These are phyloP conservation scores for Scleropages formosus DNA, from an alignment of 2,797 vertebrate species.

Conservation along the genomic window DNA sequence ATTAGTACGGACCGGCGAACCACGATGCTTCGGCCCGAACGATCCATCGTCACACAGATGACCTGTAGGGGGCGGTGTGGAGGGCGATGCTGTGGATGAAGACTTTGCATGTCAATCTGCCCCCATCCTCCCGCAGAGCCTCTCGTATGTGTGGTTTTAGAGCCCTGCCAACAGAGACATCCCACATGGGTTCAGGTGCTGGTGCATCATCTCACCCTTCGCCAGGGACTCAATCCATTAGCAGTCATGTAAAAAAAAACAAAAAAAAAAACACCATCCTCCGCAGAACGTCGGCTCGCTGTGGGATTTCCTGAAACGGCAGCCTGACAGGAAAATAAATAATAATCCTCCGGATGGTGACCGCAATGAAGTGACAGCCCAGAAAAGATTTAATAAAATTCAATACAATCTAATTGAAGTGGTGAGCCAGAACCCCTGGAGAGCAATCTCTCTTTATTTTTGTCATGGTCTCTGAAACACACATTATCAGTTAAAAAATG, in stretches of 20 bases:
- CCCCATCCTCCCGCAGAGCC: neutral
- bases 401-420: slow-evolving; percentile 67
- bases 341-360: slow-evolving; percentile 60
- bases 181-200: neutral
- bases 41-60: too few relatives aligned
- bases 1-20: neutral
- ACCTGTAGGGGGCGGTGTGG: neutral
- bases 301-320: slow-evolving; percentile 53
- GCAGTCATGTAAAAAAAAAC: slow-evolving; percentile 21
- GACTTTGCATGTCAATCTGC: neutral
- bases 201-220: slow-evolving; percentile 22
- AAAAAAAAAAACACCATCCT: too few relatives aligned
- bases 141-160: neutral
- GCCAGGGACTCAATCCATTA: slow-evolving; percentile 37
- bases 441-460: slow-evolving; percentile 39
- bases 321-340: slow-evolving; percentile 68
- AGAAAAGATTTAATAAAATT: slow-evolving; percentile 71
- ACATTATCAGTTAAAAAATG: slow-evolving; percentile 29
- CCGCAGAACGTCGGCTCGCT: slow-evolving; percentile 30
- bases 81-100: neutral
- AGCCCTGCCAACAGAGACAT: slow-evolving; percentile 17
- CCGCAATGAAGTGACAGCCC: slow-evolving; percentile 61
- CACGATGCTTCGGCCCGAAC: neutral
- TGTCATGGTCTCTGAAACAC: slow-evolving; percentile 37
- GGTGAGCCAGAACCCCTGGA: slow-evolving; percentile 39